Evolutionary conservation across 2,888 invertebrate genomes (phyloP).

Genomic region (Apodemia hepburni): DNA sequence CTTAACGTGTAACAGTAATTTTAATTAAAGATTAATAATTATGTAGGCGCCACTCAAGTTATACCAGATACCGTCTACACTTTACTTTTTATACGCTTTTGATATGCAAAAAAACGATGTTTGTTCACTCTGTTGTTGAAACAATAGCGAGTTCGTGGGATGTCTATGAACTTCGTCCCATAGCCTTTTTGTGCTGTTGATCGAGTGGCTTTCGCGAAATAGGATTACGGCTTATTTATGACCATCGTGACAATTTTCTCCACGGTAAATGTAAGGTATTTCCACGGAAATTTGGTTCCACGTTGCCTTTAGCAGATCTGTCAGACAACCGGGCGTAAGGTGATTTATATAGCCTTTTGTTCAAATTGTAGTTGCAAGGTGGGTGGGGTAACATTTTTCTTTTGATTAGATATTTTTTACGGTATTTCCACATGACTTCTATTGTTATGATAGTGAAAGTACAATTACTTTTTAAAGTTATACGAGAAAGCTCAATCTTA

Average conservation of each 20-base stretch:
- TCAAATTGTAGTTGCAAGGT: conserved; percentile 40
- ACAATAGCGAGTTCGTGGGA: conserved; percentile 54
- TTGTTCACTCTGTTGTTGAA: conserved; percentile 23
- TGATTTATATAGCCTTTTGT: conserved; percentile 40
- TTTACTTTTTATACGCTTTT: conserved; percentile 3
- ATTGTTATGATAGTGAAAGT: background rate
- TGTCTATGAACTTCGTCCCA: conserved; percentile 53
- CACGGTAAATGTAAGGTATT: conserved; percentile 7
- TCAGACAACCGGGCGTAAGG: conserved; percentile 34
- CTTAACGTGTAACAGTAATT: background rate
- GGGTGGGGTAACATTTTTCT: conserved; percentile 42
- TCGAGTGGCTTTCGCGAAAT: conserved; percentile 32
- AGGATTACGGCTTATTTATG: conserved; percentile 20
- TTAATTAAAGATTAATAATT: background rate
- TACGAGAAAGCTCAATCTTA: no score
- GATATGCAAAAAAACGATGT: conserved; percentile 11
- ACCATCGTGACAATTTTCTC: conserved; percentile 17
- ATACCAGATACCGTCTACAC: background rate
- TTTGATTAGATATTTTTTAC: conserved; percentile 37
- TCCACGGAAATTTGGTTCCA: conserved; percentile 13
- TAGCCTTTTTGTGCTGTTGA: conserved; percentile 49
- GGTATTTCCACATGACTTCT: background rate
- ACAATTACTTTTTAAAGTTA: no score
- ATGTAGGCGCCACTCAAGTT: background rate
- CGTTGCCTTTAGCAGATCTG: conserved; percentile 27